These are phyloP conservation scores for Argopecten irradians DNA, from an alignment of 1,140 invertebrate species.

Conservation along the genomic window DNA sequence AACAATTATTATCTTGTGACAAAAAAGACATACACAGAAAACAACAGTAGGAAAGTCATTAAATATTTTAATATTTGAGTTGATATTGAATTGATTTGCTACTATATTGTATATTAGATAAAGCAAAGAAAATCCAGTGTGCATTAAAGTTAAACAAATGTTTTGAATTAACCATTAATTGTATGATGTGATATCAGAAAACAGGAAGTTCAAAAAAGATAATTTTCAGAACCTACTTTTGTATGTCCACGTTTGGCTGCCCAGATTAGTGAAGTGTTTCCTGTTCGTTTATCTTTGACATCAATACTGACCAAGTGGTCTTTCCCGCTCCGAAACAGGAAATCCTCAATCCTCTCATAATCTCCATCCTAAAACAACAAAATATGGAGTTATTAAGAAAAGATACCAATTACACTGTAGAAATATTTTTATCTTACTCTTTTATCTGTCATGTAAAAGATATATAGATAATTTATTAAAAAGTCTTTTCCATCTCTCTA, in stretches of 20 bases:
- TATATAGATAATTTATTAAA: too few species aligned
- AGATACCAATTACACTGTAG: not conserved
- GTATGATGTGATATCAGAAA: not conserved
- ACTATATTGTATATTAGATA: not conserved
- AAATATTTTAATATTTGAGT: not conserved
- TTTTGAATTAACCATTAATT: not conserved
- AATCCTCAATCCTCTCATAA: constrained; percentile 67
- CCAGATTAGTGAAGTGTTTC: constrained; percentile 75
- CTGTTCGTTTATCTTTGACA: constrained; percentile 73
- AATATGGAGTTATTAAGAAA: not conserved
- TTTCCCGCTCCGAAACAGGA: constrained; percentile 64
- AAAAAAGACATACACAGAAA: not conserved
- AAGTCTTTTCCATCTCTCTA: not conserved
- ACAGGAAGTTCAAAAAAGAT: too few species aligned
- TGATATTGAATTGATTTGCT: not conserved
- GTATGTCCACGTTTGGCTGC: constrained; percentile 73
- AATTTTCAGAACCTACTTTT: constrained; percentile 72
- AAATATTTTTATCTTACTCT: too few species aligned
- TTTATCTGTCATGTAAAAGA: too few species aligned
- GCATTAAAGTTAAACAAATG: not conserved
- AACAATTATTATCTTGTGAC: not conserved
- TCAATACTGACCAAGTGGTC: constrained; percentile 71
- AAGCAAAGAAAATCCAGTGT: not conserved
- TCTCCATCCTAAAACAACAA: constrained; percentile 71
- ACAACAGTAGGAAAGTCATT: not conserved